Base-by-base conservation (phyloP, 2,888 invertebrate species). In the Aporophyla lueneburgensis region DNA sequence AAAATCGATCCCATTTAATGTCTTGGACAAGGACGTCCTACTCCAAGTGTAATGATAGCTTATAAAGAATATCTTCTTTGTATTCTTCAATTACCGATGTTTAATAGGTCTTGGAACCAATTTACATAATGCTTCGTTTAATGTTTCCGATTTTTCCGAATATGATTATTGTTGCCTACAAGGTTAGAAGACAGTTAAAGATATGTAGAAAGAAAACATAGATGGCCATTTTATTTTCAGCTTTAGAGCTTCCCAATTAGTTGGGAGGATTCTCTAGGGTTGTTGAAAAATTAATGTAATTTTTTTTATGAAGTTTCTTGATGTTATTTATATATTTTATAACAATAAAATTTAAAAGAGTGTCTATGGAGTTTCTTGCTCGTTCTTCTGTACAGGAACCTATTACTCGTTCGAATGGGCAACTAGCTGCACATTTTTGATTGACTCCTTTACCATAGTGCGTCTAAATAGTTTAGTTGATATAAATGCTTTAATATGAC, bases 1-100 rank as follows among this genome's bases (percentile, higher is more conserved):
- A 53, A 54, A 84, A 87, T 87, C 75, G 86, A 86, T 85, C 33
- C 49, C 33, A 61, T 12, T 62, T 70, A 71, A 72, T 58, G 14
- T 71, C 56, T 49, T 27, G 51, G 46, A 54, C 81, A 73, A 85
- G 83, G 87, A 73, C 79, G 49, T 19, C 54, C 21, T 40, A 54
- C 65, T 59, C 40, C 43, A n/a, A 74, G 49, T 76, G 54, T 77
- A 83, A 81, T 76, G 58, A 75, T 61, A 33, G 46, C 59, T 63
- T 65, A 77, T 76, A 14, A 70, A 73, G 33, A 71, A 70, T 56
- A 40, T 46, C 33, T 71, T 71, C 43, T 74, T 66, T 65, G n/a
- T 76, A 54, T 40, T 40, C 62, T 69, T 66, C 62, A 27, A 40
- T 61, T 40, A 65, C 9, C 49, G 14, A 56, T 27, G 27, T 56